Evolutionary conservation across 1,140 invertebrate species (phyloP), one percentile per base, ranked within the genome.

Genomic region (Drosophila malerkotliana): DNA sequence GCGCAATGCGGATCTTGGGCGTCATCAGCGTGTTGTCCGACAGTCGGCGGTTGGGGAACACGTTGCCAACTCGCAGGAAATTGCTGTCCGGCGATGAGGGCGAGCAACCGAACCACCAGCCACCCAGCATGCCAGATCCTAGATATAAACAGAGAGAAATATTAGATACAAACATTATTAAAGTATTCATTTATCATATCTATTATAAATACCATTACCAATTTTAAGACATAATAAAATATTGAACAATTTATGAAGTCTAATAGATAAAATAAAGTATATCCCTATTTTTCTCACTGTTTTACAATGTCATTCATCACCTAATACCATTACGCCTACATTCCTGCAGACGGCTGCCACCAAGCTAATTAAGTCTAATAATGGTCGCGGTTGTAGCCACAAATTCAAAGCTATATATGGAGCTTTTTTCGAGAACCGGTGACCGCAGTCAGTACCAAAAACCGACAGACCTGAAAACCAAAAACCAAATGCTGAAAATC

Each of bases 11-110:
- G 72, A 97, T 97, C 93, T 96, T 98, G 9, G 97, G 96, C 24
- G 97, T 96, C 94, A 97, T 97, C 77, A 98, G 92, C 21, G 97
- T 97, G 92, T 98, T 98, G 92, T 98, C 97, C 3, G 97, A 98
- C 21, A 98, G 94, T 34, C 97, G 95, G 49, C 97, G 95, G 89
- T 95, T 97, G 15, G 96, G 95, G 89, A 97, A 96, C 72, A 92
- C 91, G 82, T 95, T 97, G 39, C 94, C 94, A 2, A 98, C 97
- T 44, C 96, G 94, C 82, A 98, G 93, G 92, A 97, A 97, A 92
- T 98, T 97, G 87, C 95, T 96, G 88, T 98, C 97, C 18, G 96
- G 96, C 28, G 95, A 95, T 18, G 95, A 96, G 0, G 96, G 94
- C 1, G 95, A 94, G 71, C 93, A 94, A 60, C 94, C 94, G 72